phyloP scores from a whole-genome alignment of 1,140 invertebrate genomes.

The Holotrichia oblita region DNA sequence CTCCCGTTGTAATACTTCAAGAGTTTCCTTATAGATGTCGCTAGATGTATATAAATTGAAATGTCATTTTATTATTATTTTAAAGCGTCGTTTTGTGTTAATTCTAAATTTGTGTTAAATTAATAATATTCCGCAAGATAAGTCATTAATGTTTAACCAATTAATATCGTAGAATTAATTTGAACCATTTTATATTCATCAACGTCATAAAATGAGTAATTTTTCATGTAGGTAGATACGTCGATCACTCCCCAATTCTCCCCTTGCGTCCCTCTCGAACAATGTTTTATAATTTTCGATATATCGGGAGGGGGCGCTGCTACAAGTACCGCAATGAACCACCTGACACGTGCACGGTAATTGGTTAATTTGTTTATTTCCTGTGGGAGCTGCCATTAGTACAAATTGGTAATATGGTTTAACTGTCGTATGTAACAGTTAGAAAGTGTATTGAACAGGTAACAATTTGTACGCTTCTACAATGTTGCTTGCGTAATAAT shows the following conservation, averaged over 20 bases:
- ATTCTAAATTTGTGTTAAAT: too few relatives aligned
- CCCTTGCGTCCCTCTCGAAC: too few relatives aligned
- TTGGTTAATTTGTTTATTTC: too few relatives aligned
- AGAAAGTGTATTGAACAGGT: too few relatives aligned
- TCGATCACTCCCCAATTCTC: neutral
- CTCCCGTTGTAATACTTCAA: neutral
- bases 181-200: neutral
- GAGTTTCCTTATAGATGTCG: neutral
- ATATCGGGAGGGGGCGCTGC: too few relatives aligned
- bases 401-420: too few relatives aligned
- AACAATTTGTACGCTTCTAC: too few relatives aligned
- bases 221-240: slow-evolving; percentile 6
- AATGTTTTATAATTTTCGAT: too few relatives aligned
- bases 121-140: neutral
- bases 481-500: too few relatives aligned
- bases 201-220: neutral
- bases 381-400: neutral
- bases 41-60: neutral
- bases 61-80: neutral
- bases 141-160: neutral
- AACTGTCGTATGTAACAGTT: too few relatives aligned
- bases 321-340: neutral
- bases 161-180: neutral
- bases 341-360: slow-evolving; percentile 10
- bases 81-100: neutral